Evolutionary conservation across 2,113 vertebrate species (phyloP).

Genomic region (Callochromis pleurospilus): DNA sequence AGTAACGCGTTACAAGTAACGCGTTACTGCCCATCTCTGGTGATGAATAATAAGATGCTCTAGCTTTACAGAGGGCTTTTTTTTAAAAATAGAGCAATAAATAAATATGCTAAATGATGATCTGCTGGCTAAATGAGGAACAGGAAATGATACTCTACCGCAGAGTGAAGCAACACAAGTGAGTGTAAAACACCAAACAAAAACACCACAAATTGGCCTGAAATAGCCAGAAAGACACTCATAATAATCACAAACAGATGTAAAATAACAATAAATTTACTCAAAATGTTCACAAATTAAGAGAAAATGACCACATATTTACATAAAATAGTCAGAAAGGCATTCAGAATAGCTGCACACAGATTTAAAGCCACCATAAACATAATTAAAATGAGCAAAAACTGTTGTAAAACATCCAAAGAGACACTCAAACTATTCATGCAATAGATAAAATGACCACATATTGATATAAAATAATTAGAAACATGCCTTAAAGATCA

Average conservation of each 20-base stretch:
- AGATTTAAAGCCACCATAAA: neutral
- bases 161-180: neutral
- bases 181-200: neutral
- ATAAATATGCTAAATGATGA: neutral
- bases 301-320: neutral
- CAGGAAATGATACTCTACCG: neutral
- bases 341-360: neutral
- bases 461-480: neutral
- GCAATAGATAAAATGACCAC: neutral
- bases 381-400: neutral
- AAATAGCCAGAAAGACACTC: neutral
- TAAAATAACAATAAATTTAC: neutral
- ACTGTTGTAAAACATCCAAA: neutral
- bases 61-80: neutral
- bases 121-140: neutral
- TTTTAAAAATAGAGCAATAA: neutral
- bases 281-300: neutral
- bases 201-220: neutral
- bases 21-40: too few species aligned
- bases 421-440: neutral
- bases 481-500: neutral
- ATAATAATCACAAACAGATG: neutral
- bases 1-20: too few species aligned
- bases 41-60: neutral
- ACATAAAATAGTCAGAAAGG: neutral